phyloP scores from a whole-genome alignment of 2,113 vertebrate species.

The Oxyruncus cristatus region DNA sequence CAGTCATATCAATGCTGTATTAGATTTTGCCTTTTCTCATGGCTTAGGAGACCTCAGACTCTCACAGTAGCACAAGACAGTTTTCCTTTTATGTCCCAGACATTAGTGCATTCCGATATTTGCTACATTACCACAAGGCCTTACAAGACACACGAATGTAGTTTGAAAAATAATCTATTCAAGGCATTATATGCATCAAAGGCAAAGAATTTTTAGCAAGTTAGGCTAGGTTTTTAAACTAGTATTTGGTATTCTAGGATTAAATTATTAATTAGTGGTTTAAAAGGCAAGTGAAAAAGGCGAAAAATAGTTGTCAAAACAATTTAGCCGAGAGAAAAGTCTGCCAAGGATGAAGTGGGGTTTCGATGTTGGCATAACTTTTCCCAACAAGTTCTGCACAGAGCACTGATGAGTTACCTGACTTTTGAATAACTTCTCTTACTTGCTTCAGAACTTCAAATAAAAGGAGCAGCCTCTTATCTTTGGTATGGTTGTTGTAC shows the following conservation, averaged over 20 bases:
- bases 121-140: neutral
- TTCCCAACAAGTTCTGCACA: neutral
- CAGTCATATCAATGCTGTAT: neutral
- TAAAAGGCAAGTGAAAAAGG: neutral
- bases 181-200: neutral
- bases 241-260: neutral
- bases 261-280: neutral
- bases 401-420: neutral
- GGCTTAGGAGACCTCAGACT: neutral
- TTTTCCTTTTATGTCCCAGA: neutral
- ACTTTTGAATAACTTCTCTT: neutral
- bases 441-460: neutral
- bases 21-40: neutral
- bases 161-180: neutral
- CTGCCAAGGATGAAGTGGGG: neutral
- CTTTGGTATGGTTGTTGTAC: neutral
- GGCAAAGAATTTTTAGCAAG: neutral
- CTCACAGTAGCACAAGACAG: neutral
- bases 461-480: rapidly evolving
- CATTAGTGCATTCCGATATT: neutral
- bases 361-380: neutral
- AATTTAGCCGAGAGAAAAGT: neutral
- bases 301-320: neutral
- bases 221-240: neutral
- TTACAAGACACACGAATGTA: neutral